These are phyloP conservation scores for Brachymystax lenok DNA, from an alignment of 2,797 vertebrate genomes.

Conservation along the genomic window DNA sequence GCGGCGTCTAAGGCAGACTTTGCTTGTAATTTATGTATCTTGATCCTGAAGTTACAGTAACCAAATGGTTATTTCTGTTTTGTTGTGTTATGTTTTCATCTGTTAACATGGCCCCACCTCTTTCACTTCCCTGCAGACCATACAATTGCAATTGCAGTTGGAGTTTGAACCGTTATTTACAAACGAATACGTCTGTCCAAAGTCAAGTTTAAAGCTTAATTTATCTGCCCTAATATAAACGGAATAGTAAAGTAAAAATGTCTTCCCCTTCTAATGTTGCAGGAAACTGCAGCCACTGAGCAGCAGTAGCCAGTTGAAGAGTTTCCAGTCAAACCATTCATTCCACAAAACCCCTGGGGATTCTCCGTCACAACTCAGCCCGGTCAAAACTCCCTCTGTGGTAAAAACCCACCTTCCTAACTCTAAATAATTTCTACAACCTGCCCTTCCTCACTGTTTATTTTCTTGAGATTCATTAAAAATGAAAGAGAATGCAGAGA, in stretches of 20 bases:
- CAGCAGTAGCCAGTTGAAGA: conserved; percentile 69
- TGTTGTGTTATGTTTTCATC: conserved; percentile 23
- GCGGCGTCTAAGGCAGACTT: conserved; percentile 3
- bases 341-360: conserved; percentile 75
- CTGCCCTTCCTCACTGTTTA: conserved; percentile 8
- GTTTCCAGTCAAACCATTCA: conserved; percentile 73
- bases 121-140: conserved; percentile 16
- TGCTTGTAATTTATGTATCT: conserved; percentile 19
- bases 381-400: conserved; percentile 76
- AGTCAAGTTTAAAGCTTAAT: conserved; percentile 26
- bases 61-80: conserved; percentile 34
- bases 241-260: conserved; percentile 49
- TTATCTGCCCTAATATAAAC: conserved; percentile 26
- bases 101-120: conserved; percentile 19
- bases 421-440: background rate
- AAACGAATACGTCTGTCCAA: conserved; percentile 32
- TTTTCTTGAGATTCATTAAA: conserved; percentile 22
- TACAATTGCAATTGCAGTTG: conserved; percentile 24
- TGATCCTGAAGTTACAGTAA: conserved; percentile 21
- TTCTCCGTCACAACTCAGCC: conserved; percentile 78
- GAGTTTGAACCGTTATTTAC: conserved; percentile 28
- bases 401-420: conserved; percentile 68
- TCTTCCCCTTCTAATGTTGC: conserved; percentile 55
- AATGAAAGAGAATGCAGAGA: conserved; percentile 18
- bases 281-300: conserved; percentile 79